These are phyloP conservation scores for Sphaerodactylus townsendi DNA, from an alignment of 2,113 vertebrate genomes.

Conservation along the genomic window DNA sequence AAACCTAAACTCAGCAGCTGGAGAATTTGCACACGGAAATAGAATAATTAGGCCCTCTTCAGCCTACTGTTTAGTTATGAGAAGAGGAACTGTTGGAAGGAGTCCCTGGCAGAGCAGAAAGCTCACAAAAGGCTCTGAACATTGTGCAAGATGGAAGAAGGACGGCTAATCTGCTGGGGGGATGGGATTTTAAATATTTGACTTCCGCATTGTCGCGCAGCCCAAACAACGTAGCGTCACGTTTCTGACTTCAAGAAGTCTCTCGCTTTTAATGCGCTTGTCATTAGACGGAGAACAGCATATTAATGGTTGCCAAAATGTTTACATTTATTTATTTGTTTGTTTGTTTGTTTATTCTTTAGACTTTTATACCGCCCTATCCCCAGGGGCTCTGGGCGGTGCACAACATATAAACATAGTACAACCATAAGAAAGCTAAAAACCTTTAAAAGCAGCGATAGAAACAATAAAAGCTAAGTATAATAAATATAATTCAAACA, in stretches of 20 bases:
- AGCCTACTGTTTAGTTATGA: not conserved
- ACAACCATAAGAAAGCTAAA: no score
- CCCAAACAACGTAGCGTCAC: not conserved
- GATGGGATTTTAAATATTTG: not conserved
- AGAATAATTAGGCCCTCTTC: not conserved
- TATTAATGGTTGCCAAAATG: no score
- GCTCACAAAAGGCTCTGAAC: not conserved
- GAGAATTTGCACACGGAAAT: not conserved
- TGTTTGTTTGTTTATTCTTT: no score
- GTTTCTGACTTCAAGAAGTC: not conserved
- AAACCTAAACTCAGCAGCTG: not conserved
- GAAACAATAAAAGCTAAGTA: no score
- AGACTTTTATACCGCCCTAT: no score
- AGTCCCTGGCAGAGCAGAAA: not conserved
- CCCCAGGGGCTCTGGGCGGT: no score
- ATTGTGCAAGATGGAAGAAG: not conserved
- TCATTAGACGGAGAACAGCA: no score
- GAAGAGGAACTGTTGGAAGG: not conserved
- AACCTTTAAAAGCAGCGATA: no score
- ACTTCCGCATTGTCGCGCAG: not conserved
- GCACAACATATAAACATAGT: no score
- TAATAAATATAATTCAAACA: no score
- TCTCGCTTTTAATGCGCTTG: no score
- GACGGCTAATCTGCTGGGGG: not conserved
- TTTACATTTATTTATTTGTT: no score